Evolutionary conservation across 2,888 invertebrate genomes (phyloP).

Genomic region (Micropterix aruncella): DNA sequence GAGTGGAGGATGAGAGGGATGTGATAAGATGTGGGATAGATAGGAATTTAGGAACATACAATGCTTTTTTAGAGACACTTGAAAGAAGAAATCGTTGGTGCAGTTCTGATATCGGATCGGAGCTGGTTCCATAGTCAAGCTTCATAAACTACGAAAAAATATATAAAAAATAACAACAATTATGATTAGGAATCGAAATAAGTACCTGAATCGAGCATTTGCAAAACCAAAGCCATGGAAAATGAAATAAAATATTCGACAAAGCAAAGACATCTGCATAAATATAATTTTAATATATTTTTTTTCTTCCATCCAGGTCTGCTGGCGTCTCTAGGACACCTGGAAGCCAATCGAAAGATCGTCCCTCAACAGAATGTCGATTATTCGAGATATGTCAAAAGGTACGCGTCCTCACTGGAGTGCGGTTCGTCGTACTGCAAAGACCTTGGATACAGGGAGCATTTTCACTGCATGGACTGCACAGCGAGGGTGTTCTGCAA

Average conservation of each 20-base stretch:
- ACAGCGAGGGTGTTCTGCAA: constrained; percentile 82
- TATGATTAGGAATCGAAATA: background rate
- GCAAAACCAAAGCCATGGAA: background rate
- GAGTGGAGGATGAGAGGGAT: too few relatives aligned
- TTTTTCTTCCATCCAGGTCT: constrained; percentile 22
- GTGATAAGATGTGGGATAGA: too few relatives aligned
- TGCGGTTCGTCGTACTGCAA: constrained; percentile 78
- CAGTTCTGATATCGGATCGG: too few relatives aligned
- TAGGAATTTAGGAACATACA: too few relatives aligned
- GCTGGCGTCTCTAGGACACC: constrained; percentile 33
- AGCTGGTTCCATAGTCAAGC: too few relatives aligned
- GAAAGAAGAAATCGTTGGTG: too few relatives aligned
- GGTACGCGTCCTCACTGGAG: constrained; percentile 65
- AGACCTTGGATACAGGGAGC: constrained; percentile 82
- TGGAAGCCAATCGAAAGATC: constrained; percentile 37
- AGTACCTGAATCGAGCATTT: background rate
- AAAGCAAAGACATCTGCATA: background rate
- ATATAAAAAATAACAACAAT: too few relatives aligned
- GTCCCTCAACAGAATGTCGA: constrained; percentile 58
- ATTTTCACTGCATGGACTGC: constrained; percentile 78
- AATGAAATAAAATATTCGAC: too few relatives aligned
- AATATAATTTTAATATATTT: background rate
- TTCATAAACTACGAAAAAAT: too few relatives aligned
- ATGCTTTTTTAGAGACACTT: too few relatives aligned
- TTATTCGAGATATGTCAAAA: constrained; percentile 79